Evolutionary conservation across 2,888 invertebrate species (phyloP).

Genomic region (Diabrotica balteata): DNA sequence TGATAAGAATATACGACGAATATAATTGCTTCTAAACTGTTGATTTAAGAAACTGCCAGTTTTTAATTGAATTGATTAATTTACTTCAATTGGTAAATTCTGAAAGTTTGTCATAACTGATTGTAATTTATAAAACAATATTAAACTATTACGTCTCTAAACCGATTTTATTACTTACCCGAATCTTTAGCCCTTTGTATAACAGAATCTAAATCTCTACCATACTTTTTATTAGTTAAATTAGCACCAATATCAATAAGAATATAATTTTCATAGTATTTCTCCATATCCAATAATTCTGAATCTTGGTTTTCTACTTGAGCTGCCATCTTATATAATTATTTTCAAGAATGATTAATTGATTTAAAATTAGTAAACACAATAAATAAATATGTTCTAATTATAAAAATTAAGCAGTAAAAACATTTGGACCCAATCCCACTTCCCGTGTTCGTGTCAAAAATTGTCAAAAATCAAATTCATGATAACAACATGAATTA

Average conservation of each 20-base stretch:
- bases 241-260: constrained; percentile 92
- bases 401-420: constrained; percentile 11
- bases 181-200: constrained; percentile 92
- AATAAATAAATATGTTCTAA: constrained; percentile 19
- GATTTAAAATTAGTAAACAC: constrained; percentile 3
- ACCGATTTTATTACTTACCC: constrained; percentile 63
- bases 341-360: constrained; percentile 5
- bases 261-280: constrained; percentile 90
- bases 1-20: no score
- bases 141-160: no score
- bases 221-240: constrained; percentile 92
- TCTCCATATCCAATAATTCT: constrained; percentile 65
- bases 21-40: no score
- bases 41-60: no score
- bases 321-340: constrained; percentile 38
- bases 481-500: no score
- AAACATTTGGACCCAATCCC: constrained; percentile 3
- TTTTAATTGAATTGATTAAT: no score
- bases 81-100: no score
- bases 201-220: constrained; percentile 89
- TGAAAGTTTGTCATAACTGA: no score
- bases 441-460: constrained; percentile 4
- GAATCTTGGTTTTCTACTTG: constrained; percentile 31
- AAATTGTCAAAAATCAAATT: background rate
- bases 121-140: no score